Evolutionary conservation across 1,140 invertebrate genomes (phyloP).

Genomic region (Drosophila lacertosa): DNA sequence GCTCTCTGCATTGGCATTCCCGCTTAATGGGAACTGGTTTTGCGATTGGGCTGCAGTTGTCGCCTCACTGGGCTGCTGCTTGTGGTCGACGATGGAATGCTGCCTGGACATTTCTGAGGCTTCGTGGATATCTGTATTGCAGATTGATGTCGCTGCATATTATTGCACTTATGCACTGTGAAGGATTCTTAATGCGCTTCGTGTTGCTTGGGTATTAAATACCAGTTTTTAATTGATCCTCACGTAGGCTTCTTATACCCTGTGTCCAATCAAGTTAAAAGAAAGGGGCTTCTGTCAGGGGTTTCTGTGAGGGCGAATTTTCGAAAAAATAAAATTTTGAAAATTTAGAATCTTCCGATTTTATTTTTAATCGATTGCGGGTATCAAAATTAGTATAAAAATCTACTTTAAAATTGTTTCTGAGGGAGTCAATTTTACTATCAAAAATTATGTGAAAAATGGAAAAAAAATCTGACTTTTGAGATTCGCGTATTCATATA

Average conservation of each 20-base stretch:
- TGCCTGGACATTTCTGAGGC: conserved; percentile 40
- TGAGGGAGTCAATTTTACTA: too few relatives aligned
- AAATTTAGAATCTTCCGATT: too few relatives aligned
- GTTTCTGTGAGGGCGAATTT: not conserved
- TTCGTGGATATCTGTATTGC: conserved; percentile 31
- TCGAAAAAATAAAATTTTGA: too few relatives aligned
- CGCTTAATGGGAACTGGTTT: conserved; percentile 41
- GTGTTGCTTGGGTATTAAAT: conserved; percentile 41
- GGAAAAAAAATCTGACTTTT: too few relatives aligned
- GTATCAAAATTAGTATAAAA: too few relatives aligned
- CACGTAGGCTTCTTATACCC: conserved; percentile 5
- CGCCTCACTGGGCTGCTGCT: conserved; percentile 26
- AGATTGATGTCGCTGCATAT: conserved; percentile 44
- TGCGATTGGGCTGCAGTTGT: conserved; percentile 11
- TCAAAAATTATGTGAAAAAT: too few relatives aligned
- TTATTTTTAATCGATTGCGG: too few relatives aligned
- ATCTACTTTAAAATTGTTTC: too few relatives aligned
- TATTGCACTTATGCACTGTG: conserved; percentile 26
- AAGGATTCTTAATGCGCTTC: conserved; percentile 51
- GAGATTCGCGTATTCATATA: too few relatives aligned
- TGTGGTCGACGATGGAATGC: conserved; percentile 46
- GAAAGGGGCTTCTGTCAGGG: too few relatives aligned
- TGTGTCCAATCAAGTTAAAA: not conserved
- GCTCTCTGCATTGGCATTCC: conserved; percentile 4
- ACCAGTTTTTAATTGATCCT: conserved; percentile 49